phyloP scores from a whole-genome alignment of 35 echinoderm and acorn worm genomes.

The Apostichopus californicus region DNA sequence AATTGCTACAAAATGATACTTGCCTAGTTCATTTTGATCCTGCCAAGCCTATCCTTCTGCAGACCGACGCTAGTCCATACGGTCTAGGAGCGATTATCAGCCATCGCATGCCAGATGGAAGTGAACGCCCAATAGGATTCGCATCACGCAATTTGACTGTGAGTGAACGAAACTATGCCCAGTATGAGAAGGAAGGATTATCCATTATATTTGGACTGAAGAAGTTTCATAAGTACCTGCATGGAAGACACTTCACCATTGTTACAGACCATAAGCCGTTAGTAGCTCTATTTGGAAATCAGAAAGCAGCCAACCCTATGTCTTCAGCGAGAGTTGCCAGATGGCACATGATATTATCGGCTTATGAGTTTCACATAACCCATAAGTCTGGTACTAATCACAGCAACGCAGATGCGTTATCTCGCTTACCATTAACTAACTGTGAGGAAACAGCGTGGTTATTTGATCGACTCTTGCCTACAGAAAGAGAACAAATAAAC shows the following conservation, averaged over 20 bases:
- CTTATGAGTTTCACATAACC: slow-evolving; percentile 52
- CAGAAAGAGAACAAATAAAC: slow-evolving; percentile 28
- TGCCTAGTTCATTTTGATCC: slow-evolving; percentile 65
- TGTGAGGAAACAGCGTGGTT: not conserved
- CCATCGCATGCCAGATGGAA: slow-evolving; percentile 58
- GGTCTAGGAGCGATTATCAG: slow-evolving; percentile 13
- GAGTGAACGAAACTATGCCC: slow-evolving; percentile 73
- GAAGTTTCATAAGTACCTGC: slow-evolving; percentile 72
- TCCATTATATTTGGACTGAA: slow-evolving; percentile 68
- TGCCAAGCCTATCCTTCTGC: slow-evolving; percentile 50
- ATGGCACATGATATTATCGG: slow-evolving; percentile 66
- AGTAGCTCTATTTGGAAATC: slow-evolving; percentile 35
- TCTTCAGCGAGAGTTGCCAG: slow-evolving; percentile 61
- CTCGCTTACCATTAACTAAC: slow-evolving; percentile 45
- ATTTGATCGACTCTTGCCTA: slow-evolving; percentile 11
- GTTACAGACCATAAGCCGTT: slow-evolving; percentile 77
- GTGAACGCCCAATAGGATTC: slow-evolving; percentile 39
- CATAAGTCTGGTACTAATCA: slow-evolving; percentile 45
- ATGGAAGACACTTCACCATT: slow-evolving; percentile 65
- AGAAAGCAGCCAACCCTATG: slow-evolving; percentile 66
- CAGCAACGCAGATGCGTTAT: slow-evolving; percentile 60
- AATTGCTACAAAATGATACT: slow-evolving; percentile 37
- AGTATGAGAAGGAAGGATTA: slow-evolving; percentile 71
- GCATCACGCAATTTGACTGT: slow-evolving; percentile 56
- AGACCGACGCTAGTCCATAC: slow-evolving; percentile 68